Evolutionary conservation across 1,140 invertebrate species (phyloP), one percentile per base, ranked within the genome.

Genomic region (Latrodectus geometricus): DNA sequence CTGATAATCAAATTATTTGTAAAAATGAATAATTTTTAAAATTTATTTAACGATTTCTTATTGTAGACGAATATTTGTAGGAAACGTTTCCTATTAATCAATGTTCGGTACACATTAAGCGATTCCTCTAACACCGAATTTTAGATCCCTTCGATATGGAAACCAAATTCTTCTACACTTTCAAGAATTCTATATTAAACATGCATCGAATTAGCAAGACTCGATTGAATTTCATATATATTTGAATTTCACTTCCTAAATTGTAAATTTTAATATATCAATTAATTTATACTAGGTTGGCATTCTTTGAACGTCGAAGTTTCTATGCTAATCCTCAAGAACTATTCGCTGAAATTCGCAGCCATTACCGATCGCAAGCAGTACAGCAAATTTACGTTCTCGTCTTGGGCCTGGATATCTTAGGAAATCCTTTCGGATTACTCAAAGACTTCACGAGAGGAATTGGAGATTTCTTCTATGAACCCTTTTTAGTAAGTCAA

Each of bases 341-440:
- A 90, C 90, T 99, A 50, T 93, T 95, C 21, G 92, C 92, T 7
- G 97, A 99, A 92, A 95, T 96, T 52, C 94, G 94, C 8, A 94
- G 93, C 72, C 98, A 99, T 91, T 99, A 99, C 90, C 94, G 94
- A 0, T 95, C 95, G 0, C 92, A 92, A 90, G 91, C 92, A 66
- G 93, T 99, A 9, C 98, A 98, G 90, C 98, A 99, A 91, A 93
- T 97, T 5, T 99, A 99, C 90, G 98, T 99, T 0, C 92, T 99
- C n/a, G 96, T 99, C 9, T 92, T 99, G 20, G 98, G 98, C 2
- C 91, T 99, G n/a, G 98, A 99, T 92, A 98, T 99, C 0, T 94
- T 99, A 88, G 98, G 98, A 35, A 99, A 99, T 93, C 98, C 98
- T 0, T 99, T 98, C 90, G 98, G 98, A 11, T 92, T 99, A 0